Percentiles rank a stretch among this genome's conserved stretches.
Evolutionary conservation across 2,797 vertebrate genomes (phyloP).

Genomic region (Podarcis lilfordi): DNA sequence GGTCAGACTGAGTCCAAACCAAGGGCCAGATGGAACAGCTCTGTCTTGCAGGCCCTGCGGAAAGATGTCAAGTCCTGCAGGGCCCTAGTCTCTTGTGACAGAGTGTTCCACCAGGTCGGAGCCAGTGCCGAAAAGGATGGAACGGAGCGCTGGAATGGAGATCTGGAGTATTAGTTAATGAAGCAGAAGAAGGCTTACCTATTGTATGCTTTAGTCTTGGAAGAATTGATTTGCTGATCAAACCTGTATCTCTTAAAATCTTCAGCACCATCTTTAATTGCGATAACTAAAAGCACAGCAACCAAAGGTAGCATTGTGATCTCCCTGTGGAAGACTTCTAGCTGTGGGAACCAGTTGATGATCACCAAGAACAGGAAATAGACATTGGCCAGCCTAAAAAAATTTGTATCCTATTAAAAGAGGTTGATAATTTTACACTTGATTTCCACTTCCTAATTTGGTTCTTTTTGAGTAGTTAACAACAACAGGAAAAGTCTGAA

Average conservation of each 20-base stretch:
- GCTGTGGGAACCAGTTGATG: slow-evolving; percentile 79
- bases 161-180: slow-evolving; percentile 7
- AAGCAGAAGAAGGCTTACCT: slow-evolving; percentile 69
- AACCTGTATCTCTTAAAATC: slow-evolving; percentile 75
- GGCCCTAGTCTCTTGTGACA: no score
- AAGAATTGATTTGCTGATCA: slow-evolving; percentile 74
- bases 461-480: neutral
- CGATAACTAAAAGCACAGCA: slow-evolving; percentile 72
- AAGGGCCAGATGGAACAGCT: no score
- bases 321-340: slow-evolving; percentile 79
- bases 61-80: no score
- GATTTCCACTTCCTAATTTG: neutral
- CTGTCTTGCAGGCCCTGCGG: no score
- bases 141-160: neutral
- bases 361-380: slow-evolving; percentile 79
- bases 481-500: neutral
- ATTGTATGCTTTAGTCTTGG: slow-evolving; percentile 70
- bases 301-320: slow-evolving; percentile 77
- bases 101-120: no score
- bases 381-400: slow-evolving; percentile 78
- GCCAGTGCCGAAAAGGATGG: no score
- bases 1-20: no score
- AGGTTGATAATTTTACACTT: slow-evolving; percentile 15
- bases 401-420: slow-evolving; percentile 14
- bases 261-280: slow-evolving; percentile 78